Base-by-base conservation (phyloP, 2,113 vertebrate species). In the Anolis carolinensis region DNA sequence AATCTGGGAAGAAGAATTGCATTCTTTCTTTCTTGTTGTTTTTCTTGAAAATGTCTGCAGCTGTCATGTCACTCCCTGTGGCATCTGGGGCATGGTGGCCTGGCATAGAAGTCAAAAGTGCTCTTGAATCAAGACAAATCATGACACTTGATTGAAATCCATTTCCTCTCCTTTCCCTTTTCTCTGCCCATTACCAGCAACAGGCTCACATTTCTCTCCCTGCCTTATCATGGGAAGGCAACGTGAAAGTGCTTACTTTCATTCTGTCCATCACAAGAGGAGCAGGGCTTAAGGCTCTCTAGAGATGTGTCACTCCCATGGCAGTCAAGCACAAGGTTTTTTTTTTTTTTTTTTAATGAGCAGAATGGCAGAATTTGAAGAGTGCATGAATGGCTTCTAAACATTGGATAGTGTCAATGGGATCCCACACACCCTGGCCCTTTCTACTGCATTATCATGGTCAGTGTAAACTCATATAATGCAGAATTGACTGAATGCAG, bases 91-190 rank as follows among this genome's bases (percentile, higher is more conserved):
- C 21, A 6, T 71, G 32, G 7, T 21, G 1, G 21, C 75, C 63
- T 52, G 55, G n/a, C 21, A 55, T 32, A 79, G n/a, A 21, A 20
- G 25, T 80, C 36, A 32, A 30, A 11, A 2, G 13, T 20, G 5
- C 27, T 79, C 44, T 71, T 55, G 50, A 39, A 14, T 48, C 18
- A 32, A 76, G 32, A 27, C 70, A 36, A 18, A 63, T 59, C 55
- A 68, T 65, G 39, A 55, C 65, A 52, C 30, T 63, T 73, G 68
- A 80, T 73, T 86, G 84, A 39, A 71, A 50, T 16, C 30, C 77
- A 71, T 76, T 89, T 88, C 34, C n/a, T 72, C 0, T 2, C 1
- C 0, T 0, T 68, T 2, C 1, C 0, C 0, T 68, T 55, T n/a
- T 7, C 36, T 10, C 11, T 44, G 44, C 55, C 82, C 87, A 11